Conservation (phyloP, 2,888 invertebrate species). For the Diadromus collaris region DNA sequence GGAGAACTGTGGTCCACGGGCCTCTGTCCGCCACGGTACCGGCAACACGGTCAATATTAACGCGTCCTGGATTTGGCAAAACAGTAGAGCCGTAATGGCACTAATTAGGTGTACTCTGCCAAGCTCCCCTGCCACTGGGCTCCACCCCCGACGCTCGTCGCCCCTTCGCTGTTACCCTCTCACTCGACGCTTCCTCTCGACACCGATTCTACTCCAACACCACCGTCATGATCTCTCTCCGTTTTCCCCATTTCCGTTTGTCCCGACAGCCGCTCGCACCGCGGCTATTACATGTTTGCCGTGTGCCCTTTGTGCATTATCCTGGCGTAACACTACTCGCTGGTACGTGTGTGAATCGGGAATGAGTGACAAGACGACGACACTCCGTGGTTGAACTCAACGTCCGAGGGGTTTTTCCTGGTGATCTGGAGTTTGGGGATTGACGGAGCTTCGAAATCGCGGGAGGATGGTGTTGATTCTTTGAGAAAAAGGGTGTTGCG, state of each 20-base stretch:
- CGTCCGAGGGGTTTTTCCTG: too few species aligned
- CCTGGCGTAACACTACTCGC: not conserved
- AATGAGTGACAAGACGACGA: too few species aligned
- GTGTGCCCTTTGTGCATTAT: not conserved
- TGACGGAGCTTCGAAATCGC: too few species aligned
- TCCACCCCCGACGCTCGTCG: conserved; percentile 43
- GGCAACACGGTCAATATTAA: conserved; percentile 71
- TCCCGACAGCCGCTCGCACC: not conserved
- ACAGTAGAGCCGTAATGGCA: conserved; percentile 72
- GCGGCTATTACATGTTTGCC: not conserved
- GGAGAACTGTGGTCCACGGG: conserved; percentile 69
- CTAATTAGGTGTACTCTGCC: conserved; percentile 74
- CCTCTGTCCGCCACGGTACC: conserved; percentile 30
- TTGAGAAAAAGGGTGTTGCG: too few species aligned
- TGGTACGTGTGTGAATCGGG: too few species aligned
- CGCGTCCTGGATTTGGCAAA: conserved; percentile 72
- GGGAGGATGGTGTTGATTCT: too few species aligned
- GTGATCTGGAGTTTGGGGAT: too few species aligned
- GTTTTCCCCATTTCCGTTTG: conserved; percentile 59
- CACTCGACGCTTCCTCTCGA: conserved; percentile 13
- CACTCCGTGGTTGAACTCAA: too few species aligned
- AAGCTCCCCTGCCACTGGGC: conserved; percentile 34
- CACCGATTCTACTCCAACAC: not conserved
- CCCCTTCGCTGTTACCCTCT: conserved; percentile 37
- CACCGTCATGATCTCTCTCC: conserved; percentile 28